Conservation (phyloP, 2,888 invertebrate genomes). For the Philonicus albiceps region DNA sequence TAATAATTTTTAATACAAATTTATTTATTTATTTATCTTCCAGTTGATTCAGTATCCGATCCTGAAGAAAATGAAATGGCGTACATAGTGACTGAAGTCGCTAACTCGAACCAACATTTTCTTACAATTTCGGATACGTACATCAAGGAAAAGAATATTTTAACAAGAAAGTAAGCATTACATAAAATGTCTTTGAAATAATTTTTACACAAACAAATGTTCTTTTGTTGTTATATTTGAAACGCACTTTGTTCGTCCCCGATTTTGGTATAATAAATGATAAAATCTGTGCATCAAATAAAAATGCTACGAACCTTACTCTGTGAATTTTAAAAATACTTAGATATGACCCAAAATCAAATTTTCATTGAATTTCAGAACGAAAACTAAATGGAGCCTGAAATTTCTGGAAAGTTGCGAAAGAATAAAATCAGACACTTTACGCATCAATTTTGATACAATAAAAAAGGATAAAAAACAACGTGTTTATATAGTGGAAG, state of each 20-base stretch:
- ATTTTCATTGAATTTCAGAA: slow-evolving; percentile 53
- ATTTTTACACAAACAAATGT: no score
- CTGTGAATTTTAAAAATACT: no score
- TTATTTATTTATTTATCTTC: background rate
- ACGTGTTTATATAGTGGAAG: slow-evolving; percentile 68
- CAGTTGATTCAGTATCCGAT: slow-evolving; percentile 56
- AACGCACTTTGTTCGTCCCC: no score
- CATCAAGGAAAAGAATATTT: slow-evolving; percentile 66
- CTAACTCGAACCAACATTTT: slow-evolving; percentile 62
- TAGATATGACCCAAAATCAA: no score
- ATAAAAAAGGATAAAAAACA: slow-evolving; percentile 67
- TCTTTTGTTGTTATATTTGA: no score
- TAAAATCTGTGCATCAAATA: no score
- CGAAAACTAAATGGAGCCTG: slow-evolving; percentile 65
- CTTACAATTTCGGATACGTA: slow-evolving; percentile 64
- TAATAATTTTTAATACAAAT: background rate
- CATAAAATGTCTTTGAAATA: no score
- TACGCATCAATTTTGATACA: slow-evolving; percentile 71
- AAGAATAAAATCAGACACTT: slow-evolving; percentile 62
- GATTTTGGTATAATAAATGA: no score
- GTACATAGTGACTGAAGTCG: slow-evolving; percentile 56
- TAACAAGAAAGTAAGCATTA: slow-evolving; percentile 60
- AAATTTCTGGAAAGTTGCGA: slow-evolving; percentile 66
- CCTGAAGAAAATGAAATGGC: slow-evolving; percentile 61
- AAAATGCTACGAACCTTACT: no score